Evolutionary conservation across 2,888 invertebrate genomes (phyloP).

Genomic region (Phania funesta): DNA sequence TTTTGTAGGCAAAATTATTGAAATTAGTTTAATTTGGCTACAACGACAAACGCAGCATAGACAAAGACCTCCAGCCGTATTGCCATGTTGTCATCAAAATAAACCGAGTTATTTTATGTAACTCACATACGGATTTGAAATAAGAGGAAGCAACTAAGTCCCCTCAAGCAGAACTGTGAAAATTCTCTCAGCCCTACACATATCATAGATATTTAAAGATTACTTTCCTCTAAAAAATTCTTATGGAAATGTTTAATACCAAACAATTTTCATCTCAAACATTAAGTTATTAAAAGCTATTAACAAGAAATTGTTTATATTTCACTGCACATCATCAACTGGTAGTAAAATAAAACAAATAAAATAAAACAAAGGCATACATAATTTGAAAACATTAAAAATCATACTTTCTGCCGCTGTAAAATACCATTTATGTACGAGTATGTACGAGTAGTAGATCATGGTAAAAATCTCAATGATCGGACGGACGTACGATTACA

Average conservation of each 20-base stretch:
- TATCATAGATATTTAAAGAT: neutral
- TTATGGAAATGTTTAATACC: neutral
- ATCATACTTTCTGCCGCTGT: neutral
- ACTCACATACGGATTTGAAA: too few relatives aligned
- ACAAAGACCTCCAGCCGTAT: too few relatives aligned
- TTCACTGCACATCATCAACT: conserved; percentile 40
- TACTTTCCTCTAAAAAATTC: conserved; percentile 21
- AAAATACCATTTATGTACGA: neutral
- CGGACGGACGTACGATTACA: neutral
- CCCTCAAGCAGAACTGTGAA: neutral
- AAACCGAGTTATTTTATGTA: too few relatives aligned
- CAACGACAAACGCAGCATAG: too few relatives aligned
- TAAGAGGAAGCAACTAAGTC: too few relatives aligned
- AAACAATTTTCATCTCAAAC: conserved; percentile 31
- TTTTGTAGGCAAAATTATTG: too few relatives aligned
- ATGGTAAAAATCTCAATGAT: conserved; percentile 22
- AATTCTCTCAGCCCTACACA: neutral
- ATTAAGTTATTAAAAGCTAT: conserved; percentile 53
- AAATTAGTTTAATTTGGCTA: too few relatives aligned
- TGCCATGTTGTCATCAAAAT: too few relatives aligned
- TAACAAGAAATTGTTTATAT: conserved; percentile 43
- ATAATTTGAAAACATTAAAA: neutral
- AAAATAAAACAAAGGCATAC: neutral
- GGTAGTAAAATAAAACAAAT: neutral
- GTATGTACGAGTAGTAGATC: neutral